Evolutionary conservation across 1,140 invertebrate species (phyloP), one percentile per base, ranked within the genome.

Genomic region (Colletes gigas): DNA sequence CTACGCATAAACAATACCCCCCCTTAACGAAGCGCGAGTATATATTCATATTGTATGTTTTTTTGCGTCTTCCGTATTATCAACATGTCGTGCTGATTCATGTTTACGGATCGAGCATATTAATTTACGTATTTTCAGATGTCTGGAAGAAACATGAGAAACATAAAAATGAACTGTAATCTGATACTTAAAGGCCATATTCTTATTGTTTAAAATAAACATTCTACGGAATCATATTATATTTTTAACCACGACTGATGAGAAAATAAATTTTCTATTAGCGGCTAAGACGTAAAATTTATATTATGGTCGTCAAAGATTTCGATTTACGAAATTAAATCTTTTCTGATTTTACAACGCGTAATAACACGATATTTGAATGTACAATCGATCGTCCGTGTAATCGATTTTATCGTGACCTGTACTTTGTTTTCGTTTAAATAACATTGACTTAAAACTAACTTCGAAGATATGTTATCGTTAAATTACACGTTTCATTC

Each of bases 81-180:
- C 21, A 62, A 15, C 67, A 55, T 52, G n/a, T 81, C 41, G 76
- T 80, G 60, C 55, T 55, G 52, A 72, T 76, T 44, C 54, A 17
- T 74, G 41, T 39, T n/a, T 39, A 65, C 12, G 21, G 1, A 50
- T 55, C 44, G 50, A 19, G 21, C 17, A 70, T 15, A 41, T 60
- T 57, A 47, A 62, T 65, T 9, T 65, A 39, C 57, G 30, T 19
- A 44, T 63, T 73, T 65, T 73, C 60, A 39, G 30, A 72, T 50
- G 30, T 69, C n/a, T 30, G 60, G 5, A 77, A 60, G 19, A 10
- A 69, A 66, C 3, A 55, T 60, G 73, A 59, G 63, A 30, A 83
- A 78, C 54, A 72, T 62, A 66, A 41, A 86, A 75, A n/a, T 66
- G 21, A 83, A 83, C 85, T 87, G 85, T 87, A 84, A 87, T 86